Base-by-base conservation (phyloP, 2,113 vertebrate species). In the Theristicus caerulescens region DNA sequence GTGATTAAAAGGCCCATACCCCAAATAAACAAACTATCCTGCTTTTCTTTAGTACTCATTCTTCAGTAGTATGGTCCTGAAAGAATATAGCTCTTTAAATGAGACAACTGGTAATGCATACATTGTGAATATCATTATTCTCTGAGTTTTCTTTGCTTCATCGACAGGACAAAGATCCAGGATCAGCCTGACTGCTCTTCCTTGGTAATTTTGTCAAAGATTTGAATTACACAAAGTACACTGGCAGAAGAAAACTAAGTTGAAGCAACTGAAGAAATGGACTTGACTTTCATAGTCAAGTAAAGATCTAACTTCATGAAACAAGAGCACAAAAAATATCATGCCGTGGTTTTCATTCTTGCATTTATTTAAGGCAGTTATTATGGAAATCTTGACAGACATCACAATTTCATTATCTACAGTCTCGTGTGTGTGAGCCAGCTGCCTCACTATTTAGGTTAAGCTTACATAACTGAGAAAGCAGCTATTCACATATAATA, bases 381-480 rank as follows among this genome's bases (percentile, higher is more conserved):
- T 27, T 52, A 92, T n/a, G 20, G 32, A 91, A 94, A 90, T 67
- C 71, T 62, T 87, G 82, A 91, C 44, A 88, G 91, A 87, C 42
- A n/a, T 22, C 81, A 32, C 62, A 93, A 90, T 96, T 94, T 76
- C 46, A 86, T 89, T 87, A 77, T 55, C 73, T 91, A 29, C 25
- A 90, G 58, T 65, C 25, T 89, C 27, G 46, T 64, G 32, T 57
- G 52, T 54, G 46, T 65, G 36, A 91, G 78, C 66, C 78, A 93
- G 84, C n/a, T 5, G 15, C 54, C 62, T 72, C 85, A 25, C 40
- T 87, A 59, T 52, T 90, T 16, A 76, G 34, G 66, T 82, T 90
- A 84, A 76, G 57, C 61, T 93, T 93, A 85, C 46, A 32, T 40
- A 90, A 87, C 24, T 29, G 36, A 90, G 66, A 90, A 95, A 89